Percentiles rank a stretch among this genome's conserved stretches.
These are phyloP conservation scores for Tenebrio molitor DNA, from an alignment of 1,140 invertebrate genomes.

Conservation along the genomic window DNA sequence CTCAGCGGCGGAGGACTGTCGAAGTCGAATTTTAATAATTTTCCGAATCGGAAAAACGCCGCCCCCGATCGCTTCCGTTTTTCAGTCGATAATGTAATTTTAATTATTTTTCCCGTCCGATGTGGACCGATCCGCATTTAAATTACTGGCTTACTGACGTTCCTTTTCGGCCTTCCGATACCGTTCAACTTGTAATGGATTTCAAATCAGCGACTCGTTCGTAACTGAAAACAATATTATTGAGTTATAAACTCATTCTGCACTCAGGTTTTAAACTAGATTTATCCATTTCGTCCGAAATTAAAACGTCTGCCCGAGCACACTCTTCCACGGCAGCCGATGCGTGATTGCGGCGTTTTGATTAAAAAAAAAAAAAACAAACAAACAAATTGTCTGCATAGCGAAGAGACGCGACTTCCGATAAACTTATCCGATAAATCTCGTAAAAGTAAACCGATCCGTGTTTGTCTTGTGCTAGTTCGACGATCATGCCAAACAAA, in stretches of 20 bases:
- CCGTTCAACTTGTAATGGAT: conserved; percentile 4
- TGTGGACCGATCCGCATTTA: neutral
- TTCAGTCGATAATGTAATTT: neutral
- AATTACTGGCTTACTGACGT: neutral
- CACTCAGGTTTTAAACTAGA: conserved; percentile 23
- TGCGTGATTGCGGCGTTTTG: no score
- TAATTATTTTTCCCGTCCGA: conserved; percentile 13
- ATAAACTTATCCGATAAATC: conserved; percentile 16
- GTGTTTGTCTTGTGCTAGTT: conserved; percentile 9
- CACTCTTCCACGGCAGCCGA: no score
- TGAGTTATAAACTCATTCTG: conserved; percentile 19
- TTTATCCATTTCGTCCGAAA: neutral
- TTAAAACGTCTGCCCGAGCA: conserved; percentile 9
- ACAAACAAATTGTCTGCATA: conserved; percentile 19
- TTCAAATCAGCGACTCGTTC: conserved; percentile 18
- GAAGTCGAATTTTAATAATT: no score
- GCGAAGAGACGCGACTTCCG: neutral
- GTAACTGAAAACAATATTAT: conserved; percentile 22
- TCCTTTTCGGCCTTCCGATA: neutral
- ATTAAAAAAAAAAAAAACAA: neutral
- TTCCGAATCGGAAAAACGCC: neutral
- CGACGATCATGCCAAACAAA: conserved; percentile 21
- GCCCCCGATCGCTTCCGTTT: neutral
- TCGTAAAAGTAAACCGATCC: conserved; percentile 6
- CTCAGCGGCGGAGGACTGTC: no score